Evolutionary conservation across 1,140 invertebrate genomes (phyloP), one percentile per base, ranked within the genome.

Genomic region (Drosophila insularis): DNA sequence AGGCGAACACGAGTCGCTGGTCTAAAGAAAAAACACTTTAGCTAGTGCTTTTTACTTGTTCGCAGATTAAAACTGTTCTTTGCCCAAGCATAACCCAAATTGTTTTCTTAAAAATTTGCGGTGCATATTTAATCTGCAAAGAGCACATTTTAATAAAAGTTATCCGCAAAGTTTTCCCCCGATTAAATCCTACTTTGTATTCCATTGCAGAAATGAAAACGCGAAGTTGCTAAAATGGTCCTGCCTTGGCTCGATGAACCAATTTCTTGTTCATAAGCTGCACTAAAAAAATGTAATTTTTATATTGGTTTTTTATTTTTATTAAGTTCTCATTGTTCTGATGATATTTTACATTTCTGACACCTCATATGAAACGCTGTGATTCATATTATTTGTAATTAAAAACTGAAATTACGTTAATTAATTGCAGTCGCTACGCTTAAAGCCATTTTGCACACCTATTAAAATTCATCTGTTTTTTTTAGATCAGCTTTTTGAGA

Each of bases 41-140:
- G 75, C 81, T 90, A 91, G 90, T 91, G 90, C 90, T 91, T 90
- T 87, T 89, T 85, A 78, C 66, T 67, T 82, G 80, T 81, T 91
- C 90, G 90, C 31, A 91, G 77, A 91, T 13, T 19, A 89, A 90
- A 46, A 4, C 7, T 70, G 50, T 70, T 32, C 77, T 91, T 89
- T 74, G 68, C 81, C 63, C 90, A 91, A 91, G 90, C 90, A 91
- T 79, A 90, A 91, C 84, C 90, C 79, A 91, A 91, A 86, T 80
- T 80, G 59, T 1, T 54, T 11, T 11, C 7, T 2, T 19, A 23
- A 43, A 23, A 79, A 76, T 86, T 91, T 91, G 86, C 84, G 87
- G 90, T 86, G 90, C 90, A 89, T 91, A 90, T 90, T 82, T 61
- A 7, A 89, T 72, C 3, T 17, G 90, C 59, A 61, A 86, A 91